Evolutionary conservation across 1,140 invertebrate species (phyloP).

Genomic region (Trichonephila clavipes): DNA sequence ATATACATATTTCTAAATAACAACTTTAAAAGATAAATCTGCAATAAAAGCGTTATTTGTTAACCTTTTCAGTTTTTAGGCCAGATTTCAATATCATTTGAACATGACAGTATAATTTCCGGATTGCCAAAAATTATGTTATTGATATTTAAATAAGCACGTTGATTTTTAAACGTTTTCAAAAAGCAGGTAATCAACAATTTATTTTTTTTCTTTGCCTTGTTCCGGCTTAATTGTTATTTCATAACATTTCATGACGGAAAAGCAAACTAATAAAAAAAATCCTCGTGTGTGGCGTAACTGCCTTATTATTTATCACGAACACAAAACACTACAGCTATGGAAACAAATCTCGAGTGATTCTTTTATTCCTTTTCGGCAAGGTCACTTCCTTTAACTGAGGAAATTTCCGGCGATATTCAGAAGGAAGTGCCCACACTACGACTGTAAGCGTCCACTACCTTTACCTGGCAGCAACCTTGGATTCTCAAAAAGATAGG

Average conservation of each 20-base stretch:
- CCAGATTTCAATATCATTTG: too few species aligned
- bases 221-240: constrained; percentile 19
- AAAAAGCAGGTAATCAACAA: not conserved
- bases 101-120: too few species aligned
- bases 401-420: constrained; percentile 64
- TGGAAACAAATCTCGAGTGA: constrained; percentile 59
- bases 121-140: too few species aligned
- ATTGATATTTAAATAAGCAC: too few species aligned
- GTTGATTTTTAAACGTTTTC: not conserved
- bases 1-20: too few species aligned
- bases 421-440: constrained; percentile 50
- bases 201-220: not conserved
- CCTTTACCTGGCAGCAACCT: constrained; percentile 69
- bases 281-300: not conserved
- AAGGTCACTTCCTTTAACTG: constrained; percentile 67
- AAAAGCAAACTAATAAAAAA: not conserved
- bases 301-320: constrained; percentile 33
- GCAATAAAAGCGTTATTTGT: too few species aligned
- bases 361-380: constrained; percentile 4
- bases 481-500: constrained; percentile 56
- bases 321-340: constrained; percentile 40
- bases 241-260: constrained; percentile 1
- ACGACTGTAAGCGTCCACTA: constrained; percentile 23
- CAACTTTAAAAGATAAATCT: too few species aligned
- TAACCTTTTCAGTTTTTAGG: too few species aligned